Conservation (phyloP, 2,888 invertebrate species). For the Nycteola revayana region DNA sequence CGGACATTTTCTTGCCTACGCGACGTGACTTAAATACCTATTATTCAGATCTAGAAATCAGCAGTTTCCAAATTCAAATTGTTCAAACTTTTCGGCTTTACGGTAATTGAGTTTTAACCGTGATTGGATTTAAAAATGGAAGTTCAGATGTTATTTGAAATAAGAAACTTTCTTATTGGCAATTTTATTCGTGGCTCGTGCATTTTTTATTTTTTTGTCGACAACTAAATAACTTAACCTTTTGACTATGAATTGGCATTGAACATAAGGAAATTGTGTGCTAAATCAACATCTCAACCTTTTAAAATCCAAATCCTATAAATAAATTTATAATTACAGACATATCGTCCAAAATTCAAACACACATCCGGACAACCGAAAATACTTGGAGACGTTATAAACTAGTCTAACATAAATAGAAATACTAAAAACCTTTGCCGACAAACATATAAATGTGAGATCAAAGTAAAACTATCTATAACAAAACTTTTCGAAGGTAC, state of each 20-base stretch:
- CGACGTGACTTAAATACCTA: slow-evolving; percentile 29
- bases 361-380: slow-evolving; percentile 1
- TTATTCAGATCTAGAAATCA: slow-evolving; percentile 10
- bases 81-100: slow-evolving; percentile 25
- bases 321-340: too few species aligned
- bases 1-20: slow-evolving; percentile 16
- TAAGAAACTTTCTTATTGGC: slow-evolving; percentile 1
- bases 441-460: slow-evolving; percentile 47
- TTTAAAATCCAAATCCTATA: too few species aligned
- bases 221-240: too few species aligned
- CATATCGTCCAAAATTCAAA: too few species aligned
- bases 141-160: slow-evolving; percentile 16
- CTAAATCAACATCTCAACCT: too few species aligned
- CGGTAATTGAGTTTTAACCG: slow-evolving; percentile 34
- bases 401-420: slow-evolving; percentile 46
- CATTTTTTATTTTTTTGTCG: too few species aligned
- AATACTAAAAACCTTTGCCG: slow-evolving; percentile 44
- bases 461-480: slow-evolving; percentile 49
- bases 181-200: too few species aligned
- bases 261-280: too few species aligned
- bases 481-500: slow-evolving; percentile 26
- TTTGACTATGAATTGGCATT: too few species aligned
- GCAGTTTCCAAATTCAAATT: slow-evolving; percentile 28
- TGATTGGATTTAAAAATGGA: slow-evolving; percentile 28
- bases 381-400: slow-evolving; percentile 33